Evolutionary conservation across 2,888 invertebrate genomes (phyloP).

Genomic region (Sepiola atlantica): DNA sequence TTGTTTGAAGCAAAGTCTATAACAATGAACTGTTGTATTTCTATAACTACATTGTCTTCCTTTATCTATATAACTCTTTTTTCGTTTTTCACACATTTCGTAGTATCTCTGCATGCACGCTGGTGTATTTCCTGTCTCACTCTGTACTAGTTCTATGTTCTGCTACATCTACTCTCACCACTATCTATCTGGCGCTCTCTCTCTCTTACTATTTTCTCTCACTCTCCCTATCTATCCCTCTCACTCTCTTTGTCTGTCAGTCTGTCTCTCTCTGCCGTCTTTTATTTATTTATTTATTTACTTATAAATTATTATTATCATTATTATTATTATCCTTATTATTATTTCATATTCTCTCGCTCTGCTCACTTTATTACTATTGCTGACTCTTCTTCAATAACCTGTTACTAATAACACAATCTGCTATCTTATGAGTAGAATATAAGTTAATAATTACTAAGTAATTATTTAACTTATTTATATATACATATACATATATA

Average conservation of each 20-base stretch:
- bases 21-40: background rate
- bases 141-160: conserved; percentile 46
- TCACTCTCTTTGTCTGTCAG: conserved; percentile 37
- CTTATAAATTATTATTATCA: background rate
- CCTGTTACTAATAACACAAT: background rate
- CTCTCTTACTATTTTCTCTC: conserved; percentile 39
- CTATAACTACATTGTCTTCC: background rate
- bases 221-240: conserved; percentile 37
- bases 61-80: conserved; percentile 24
- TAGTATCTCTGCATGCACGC: conserved; percentile 45
- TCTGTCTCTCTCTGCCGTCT: too few relatives aligned
- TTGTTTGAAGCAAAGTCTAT: background rate
- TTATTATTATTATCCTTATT: background rate
- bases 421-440: background rate
- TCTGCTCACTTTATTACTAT: background rate
- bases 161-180: conserved; percentile 42
- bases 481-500: background rate
- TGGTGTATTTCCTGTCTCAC: conserved; percentile 45
- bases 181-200: conserved; percentile 45
- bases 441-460: background rate
- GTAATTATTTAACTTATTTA: background rate
- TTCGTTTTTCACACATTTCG: conserved; percentile 46
- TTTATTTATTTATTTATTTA: conserved; percentile 39
- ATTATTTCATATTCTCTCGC: background rate
- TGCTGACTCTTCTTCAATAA: background rate